phyloP scores from a whole-genome alignment of 2,888 invertebrate species.

The Chrysotoxum bicinctum region DNA sequence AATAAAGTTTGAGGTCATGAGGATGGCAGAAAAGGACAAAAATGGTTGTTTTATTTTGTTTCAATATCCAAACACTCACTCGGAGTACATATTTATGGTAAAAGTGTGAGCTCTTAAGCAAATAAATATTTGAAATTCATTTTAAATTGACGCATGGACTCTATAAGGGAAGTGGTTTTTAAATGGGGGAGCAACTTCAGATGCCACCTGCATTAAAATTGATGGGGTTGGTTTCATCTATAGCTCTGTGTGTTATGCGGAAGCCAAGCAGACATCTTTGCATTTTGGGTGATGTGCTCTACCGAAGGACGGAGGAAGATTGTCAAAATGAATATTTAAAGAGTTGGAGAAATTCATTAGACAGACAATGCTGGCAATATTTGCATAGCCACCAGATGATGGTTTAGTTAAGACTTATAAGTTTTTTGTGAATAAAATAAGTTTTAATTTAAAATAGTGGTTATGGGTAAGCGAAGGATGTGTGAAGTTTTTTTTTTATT shows the following conservation, averaged over 20 bases:
- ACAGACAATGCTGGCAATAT: constrained; percentile 7
- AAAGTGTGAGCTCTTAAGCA: constrained; percentile 16
- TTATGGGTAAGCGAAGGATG: not conserved
- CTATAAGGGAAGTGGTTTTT: not conserved
- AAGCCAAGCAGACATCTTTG: not conserved
- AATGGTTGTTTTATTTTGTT: not conserved
- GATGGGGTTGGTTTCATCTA: not conserved
- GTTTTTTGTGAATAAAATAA: not conserved
- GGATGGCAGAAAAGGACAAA: not conserved
- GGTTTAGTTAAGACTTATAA: not conserved
- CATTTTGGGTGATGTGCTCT: not conserved
- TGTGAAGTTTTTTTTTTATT: not conserved
- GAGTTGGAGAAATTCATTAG: constrained; percentile 48
- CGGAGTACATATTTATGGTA: not conserved
- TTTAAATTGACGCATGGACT: constrained; percentile 17
- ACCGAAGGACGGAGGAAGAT: not conserved
- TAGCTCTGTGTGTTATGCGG: not conserved
- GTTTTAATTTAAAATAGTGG: not conserved
- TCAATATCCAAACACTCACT: not conserved
- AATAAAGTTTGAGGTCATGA: not conserved
- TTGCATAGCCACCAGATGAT: not conserved
- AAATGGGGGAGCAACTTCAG: not conserved
- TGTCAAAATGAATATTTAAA: constrained; percentile 35
- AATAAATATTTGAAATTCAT: constrained; percentile 23
- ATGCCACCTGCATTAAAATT: not conserved